Base-by-base conservation (phyloP, 1,140 invertebrate species). In the Calephelis nemesis region DNA sequence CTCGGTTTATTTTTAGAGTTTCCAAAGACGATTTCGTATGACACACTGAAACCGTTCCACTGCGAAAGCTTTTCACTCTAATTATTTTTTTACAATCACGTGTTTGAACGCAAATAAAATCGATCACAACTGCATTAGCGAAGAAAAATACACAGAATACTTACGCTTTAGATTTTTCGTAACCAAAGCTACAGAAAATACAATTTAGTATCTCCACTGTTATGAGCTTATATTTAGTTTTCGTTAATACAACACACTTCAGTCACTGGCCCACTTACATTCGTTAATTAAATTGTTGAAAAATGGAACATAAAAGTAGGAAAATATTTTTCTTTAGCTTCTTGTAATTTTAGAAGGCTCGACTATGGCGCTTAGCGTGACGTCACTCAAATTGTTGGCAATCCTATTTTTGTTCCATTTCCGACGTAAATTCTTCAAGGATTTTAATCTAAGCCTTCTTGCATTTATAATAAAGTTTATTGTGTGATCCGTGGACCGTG, bases 331-430 rank as follows among this genome's bases (percentile, higher is more conserved):
- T 76, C 75, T 81, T 79, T 45, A 74, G 75, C 75, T 83, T 82
- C 81, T 77, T 88, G 88, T 91, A 91, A 91, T 87, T 88, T 91
- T 90, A 91, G 85, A 88, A 83, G 79, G 79, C 78, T 81, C 78
- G 82, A 82, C 81, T 80, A 84, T 82, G 72, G 79, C 78, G 83
- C 78, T 78, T 83, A 73, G 77, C 70, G 79, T 91, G 87, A 91
- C 88, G 87, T 90, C 87, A 91, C 81, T 80, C 73, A 78, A 82
- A 84, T 88, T 85, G 88, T 89, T 87, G 88, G 88, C 88, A 91
- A 90, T 91, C 87, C 87, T 91, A 89, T 89, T 88, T 90, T 85
- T 88, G 79, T 87, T 80, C 76, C 70, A 87, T 79, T 89, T 91
- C 87, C 87, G 83, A 79, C 78, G 79, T 72, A 77, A 82, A 83